Base-by-base conservation (phyloP, 2,888 invertebrate species). In the Leptinotarsa haldemani region DNA sequence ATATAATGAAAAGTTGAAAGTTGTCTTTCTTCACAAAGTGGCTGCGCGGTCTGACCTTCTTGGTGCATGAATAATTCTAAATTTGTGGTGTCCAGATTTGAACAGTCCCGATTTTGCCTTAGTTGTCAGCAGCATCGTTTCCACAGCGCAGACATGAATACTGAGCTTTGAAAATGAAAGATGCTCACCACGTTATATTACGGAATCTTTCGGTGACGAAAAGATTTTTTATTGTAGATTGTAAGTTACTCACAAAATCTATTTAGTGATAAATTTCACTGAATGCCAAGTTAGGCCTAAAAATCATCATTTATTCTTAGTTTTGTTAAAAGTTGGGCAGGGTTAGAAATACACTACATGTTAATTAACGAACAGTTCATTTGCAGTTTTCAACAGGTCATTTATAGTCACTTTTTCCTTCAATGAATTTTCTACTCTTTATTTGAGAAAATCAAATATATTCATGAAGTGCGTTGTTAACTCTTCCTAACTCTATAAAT, bases 221-320 rank as follows among this genome's bases (percentile, higher is more conserved):
- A 84, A 84, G 86, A 85, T 86, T 87, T 86, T 87, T 86, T 86
- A 86, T 85, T 85, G 84, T 87, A 87, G 86, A 80, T 81, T 75
- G 82, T 86, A 86, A 86, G 85, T 82, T 86, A 84, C 81, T 77
- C 80, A 79, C 81, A 83, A 82, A 80, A 85, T 85, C 81, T 84
- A 81, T 84, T 83, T 82, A 83, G 83, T 82, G 81, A 83, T 81
- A 83, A 79, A 77, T 71, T 83, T 81, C 81, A 83, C 82, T 78
- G 81, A 40, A 61, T 80, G 83, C 81, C 83, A 18, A 40, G 53
- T 56, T 76, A 72, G 80, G 80, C 79, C 79, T 79, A 80, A 77
- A 73, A 70, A 81, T 81, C 81, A 71, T 72, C 68, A 76, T 30
- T 67, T 78, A 76, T 79, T 76, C 40, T 18, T 5, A 67, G 63